phyloP scores from a whole-genome alignment of 2,113 vertebrate genomes.

The Nothobranchius furzeri region DNA sequence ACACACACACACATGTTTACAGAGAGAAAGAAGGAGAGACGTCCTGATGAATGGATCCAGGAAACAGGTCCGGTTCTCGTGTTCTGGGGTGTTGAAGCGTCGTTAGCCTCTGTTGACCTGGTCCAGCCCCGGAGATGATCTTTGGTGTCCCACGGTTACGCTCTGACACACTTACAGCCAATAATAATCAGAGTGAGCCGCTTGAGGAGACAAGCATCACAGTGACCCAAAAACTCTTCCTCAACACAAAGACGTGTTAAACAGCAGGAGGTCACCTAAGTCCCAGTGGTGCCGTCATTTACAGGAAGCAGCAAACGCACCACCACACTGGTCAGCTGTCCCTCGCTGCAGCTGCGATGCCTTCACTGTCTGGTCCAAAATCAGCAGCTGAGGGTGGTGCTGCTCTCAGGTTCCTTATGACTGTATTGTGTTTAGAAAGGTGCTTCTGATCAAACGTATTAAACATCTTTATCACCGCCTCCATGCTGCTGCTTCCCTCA shows the following conservation, averaged over 20 bases:
- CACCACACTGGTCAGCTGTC: neutral
- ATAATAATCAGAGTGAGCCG: conserved; percentile 61
- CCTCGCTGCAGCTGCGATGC: neutral
- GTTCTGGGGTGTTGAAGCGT: neutral
- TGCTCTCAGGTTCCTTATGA: neutral
- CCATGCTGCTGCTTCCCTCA: too few species aligned
- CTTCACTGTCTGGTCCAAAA: neutral
- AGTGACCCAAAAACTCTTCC: conserved; percentile 61
- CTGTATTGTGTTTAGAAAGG: too few species aligned
- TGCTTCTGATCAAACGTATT: neutral
- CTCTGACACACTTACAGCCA: conserved; percentile 64
- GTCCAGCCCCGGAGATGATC: conserved; percentile 29
- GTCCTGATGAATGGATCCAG: neutral
- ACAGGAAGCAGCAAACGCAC: conserved; percentile 19
- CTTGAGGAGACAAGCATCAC: conserved; percentile 37
- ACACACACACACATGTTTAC: neutral
- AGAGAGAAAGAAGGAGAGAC: neutral
- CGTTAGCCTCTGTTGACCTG: conserved; percentile 51
- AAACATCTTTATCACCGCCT: too few species aligned
- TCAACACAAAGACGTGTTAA: conserved; percentile 41
- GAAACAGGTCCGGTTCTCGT: neutral
- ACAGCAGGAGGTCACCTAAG: conserved; percentile 19
- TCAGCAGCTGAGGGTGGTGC: too few species aligned
- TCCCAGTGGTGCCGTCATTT: conserved; percentile 9
- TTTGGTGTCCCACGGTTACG: conserved; percentile 55